These are phyloP conservation scores for Actias luna DNA, from an alignment of 2,888 invertebrate species.

Conservation along the genomic window DNA sequence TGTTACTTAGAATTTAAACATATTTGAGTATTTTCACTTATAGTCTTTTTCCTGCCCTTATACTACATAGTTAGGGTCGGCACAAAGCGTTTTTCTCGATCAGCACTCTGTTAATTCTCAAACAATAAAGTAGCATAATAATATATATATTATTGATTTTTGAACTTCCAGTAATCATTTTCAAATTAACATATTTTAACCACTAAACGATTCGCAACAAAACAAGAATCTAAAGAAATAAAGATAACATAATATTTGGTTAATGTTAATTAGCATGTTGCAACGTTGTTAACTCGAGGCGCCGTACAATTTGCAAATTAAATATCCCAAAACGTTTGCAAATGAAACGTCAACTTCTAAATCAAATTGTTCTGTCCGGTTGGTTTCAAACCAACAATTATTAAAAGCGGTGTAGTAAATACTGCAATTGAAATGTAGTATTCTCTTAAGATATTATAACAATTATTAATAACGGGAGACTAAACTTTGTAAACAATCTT, in stretches of 20 bases:
- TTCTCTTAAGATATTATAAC: background rate
- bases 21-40: background rate
- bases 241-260: conserved; percentile 17
- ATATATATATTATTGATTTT: too few relatives aligned
- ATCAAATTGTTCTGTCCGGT: background rate
- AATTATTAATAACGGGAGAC: background rate
- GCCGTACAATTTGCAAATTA: conserved; percentile 14
- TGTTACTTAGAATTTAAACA: background rate
- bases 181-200: background rate
- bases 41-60: too few relatives aligned
- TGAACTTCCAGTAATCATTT: too few relatives aligned
- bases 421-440: background rate
- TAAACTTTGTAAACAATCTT: too few relatives aligned
- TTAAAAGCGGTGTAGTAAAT: background rate
- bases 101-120: too few relatives aligned
- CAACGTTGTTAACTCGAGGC: conserved; percentile 13
- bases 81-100: too few relatives aligned
- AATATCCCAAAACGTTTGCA: conserved; percentile 3
- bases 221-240: background rate
- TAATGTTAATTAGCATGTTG: conserved; percentile 14
- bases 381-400: background rate
- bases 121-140: too few relatives aligned
- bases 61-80: too few relatives aligned
- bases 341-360: conserved; percentile 1
- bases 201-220: background rate